Evolutionary conservation across 2,888 invertebrate genomes (phyloP).

Genomic region (Notodromas monacha): DNA sequence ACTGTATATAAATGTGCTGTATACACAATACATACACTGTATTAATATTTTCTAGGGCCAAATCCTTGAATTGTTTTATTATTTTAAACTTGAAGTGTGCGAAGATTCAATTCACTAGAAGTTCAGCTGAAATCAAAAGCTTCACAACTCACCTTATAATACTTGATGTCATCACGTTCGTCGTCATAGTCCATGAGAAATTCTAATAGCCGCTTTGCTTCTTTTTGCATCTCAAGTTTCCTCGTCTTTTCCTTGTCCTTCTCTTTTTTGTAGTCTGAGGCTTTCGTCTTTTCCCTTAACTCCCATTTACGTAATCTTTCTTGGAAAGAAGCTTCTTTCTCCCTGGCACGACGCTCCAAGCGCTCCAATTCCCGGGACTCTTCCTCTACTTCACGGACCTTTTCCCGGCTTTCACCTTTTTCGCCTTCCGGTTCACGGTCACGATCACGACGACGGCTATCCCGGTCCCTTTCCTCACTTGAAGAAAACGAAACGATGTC

Average conservation of each 20-base stretch:
- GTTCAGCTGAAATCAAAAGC: neutral
- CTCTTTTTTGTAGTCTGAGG: constrained; percentile 62
- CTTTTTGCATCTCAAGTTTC: constrained; percentile 54
- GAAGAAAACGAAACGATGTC: too few species aligned
- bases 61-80: too few species aligned
- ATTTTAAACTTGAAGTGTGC: too few species aligned
- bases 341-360: constrained; percentile 55
- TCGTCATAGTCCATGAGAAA: constrained; percentile 98
- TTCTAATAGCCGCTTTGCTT: constrained; percentile 74
- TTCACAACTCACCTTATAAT: constrained; percentile 35
- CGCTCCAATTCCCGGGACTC: constrained; percentile 65
- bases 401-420: constrained; percentile 13
- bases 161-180: constrained; percentile 82
- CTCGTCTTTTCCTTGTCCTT: constrained; percentile 47
- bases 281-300: constrained; percentile 50
- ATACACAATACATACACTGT: too few species aligned
- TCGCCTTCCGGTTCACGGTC: constrained; percentile 15
- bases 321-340: constrained; percentile 80
- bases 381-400: constrained; percentile 30
- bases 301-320: constrained; percentile 38
- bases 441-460: constrained; percentile 17
- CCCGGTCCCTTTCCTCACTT: constrained; percentile 17
- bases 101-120: too few species aligned
- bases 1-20: too few species aligned
- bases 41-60: too few species aligned